phyloP scores from a whole-genome alignment of 2,113 vertebrate genomes.

The Steatornis caripensis region DNA sequence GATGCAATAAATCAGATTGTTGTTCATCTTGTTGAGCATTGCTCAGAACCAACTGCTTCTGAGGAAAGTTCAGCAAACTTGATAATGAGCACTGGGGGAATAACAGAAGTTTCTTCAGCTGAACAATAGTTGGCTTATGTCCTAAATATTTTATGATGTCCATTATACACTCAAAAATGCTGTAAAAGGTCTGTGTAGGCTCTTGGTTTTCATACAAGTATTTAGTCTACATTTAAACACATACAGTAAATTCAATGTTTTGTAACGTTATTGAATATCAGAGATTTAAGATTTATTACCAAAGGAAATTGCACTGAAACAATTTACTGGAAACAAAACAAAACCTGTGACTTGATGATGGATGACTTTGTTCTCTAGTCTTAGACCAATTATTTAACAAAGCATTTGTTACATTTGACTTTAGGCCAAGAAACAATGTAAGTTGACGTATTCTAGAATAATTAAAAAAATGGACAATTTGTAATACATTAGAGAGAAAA shows the following conservation, averaged over 20 bases:
- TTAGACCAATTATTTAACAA: constrained; percentile 40
- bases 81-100: constrained; percentile 20
- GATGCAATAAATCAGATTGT: background rate
- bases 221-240: background rate
- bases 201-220: background rate
- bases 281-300: constrained; percentile 52
- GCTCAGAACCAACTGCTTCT: constrained; percentile 13
- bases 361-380: constrained; percentile 16
- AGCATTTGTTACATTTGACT: constrained; percentile 31
- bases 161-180: background rate
- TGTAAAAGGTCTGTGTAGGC: background rate
- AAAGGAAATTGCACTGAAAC: constrained; percentile 50
- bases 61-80: constrained; percentile 24
- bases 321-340: constrained; percentile 41
- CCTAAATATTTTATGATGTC: constrained; percentile 23
- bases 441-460: constrained; percentile 15
- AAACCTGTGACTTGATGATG: constrained; percentile 50
- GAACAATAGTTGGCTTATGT: background rate
- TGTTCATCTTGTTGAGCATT: background rate
- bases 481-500: background rate
- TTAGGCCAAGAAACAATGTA: background rate
- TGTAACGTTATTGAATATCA: constrained; percentile 16
- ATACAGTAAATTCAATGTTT: background rate
- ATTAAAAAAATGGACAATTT: constrained; percentile 6
- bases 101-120: constrained; percentile 3